phyloP scores from a whole-genome alignment of 2,113 vertebrate genomes.

The Vireo altiloquus region DNA sequence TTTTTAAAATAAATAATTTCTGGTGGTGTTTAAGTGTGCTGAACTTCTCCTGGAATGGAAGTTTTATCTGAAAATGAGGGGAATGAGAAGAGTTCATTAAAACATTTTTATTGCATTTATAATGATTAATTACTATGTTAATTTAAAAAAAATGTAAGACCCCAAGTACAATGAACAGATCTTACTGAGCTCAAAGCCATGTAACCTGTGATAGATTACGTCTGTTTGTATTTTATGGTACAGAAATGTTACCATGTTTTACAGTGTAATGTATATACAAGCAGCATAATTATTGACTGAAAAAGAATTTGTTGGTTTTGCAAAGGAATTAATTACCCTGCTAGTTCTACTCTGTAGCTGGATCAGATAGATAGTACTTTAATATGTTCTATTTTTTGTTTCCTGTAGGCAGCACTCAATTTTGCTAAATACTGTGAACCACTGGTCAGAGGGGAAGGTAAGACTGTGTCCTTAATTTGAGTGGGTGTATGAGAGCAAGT shows the following conservation, averaged over 20 bases:
- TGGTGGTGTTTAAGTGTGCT: neutral
- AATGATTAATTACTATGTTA: neutral
- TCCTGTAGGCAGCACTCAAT: conserved; percentile 87
- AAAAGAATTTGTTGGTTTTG: neutral
- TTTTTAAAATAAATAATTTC: neutral
- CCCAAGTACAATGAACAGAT: neutral
- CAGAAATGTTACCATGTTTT: neutral
- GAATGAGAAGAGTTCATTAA: neutral
- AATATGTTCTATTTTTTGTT: neutral
- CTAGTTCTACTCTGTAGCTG: neutral
- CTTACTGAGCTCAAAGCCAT: neutral
- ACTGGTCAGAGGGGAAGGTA: conserved; percentile 90
- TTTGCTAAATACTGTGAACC: conserved; percentile 96
- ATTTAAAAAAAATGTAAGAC: neutral
- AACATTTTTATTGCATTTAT: neutral
- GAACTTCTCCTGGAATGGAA: neutral
- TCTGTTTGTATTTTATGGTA: neutral
- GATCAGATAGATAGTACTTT: neutral
- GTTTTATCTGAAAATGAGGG: neutral
- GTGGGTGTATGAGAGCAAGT: neutral
- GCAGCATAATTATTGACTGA: neutral
- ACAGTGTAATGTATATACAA: neutral
- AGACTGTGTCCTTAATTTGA: conserved; percentile 1
- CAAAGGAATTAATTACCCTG: neutral
- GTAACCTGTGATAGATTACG: neutral